These are phyloP conservation scores for Andrena camellia DNA, from an alignment of 2,888 invertebrate genomes.

Conservation along the genomic window DNA sequence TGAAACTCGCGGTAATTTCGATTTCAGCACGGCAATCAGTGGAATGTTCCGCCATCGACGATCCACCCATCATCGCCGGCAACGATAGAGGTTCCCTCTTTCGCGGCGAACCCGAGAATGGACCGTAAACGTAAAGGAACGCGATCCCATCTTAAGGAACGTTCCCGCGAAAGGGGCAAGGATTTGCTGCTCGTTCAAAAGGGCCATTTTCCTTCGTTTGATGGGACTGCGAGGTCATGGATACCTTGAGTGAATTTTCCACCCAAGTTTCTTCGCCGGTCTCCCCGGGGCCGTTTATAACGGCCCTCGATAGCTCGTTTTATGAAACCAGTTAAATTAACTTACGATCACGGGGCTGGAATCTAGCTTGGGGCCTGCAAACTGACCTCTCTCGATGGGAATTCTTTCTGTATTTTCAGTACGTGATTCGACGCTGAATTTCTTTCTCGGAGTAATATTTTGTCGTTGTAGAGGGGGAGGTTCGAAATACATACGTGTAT, in stretches of 20 bases:
- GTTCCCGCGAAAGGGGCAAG: conserved; percentile 39
- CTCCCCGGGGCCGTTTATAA: conserved; percentile 16
- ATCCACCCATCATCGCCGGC: background rate
- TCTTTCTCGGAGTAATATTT: background rate
- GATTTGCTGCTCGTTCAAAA: conserved; percentile 56
- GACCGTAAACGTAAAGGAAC: conserved; percentile 48
- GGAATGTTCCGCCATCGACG: background rate
- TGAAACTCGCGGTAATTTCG: conserved; percentile 15
- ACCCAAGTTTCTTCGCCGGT: conserved; percentile 29
- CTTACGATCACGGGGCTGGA: conserved; percentile 22
- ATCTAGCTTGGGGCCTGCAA: background rate
- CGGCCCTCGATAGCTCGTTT: conserved; percentile 28
- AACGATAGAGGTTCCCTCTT: conserved; percentile 27
- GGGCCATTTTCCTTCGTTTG: conserved; percentile 54
- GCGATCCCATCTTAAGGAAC: conserved; percentile 59
- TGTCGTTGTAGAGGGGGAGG: background rate
- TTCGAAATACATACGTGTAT: background rate
- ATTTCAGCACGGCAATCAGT: background rate
- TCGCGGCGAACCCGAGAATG: conserved; percentile 13
- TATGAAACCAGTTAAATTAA: conserved; percentile 36
- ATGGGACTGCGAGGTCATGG: conserved; percentile 30
- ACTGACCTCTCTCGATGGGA: background rate
- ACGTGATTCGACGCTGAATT: background rate
- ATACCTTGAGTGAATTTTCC: conserved; percentile 52
- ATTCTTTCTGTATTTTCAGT: background rate